These are phyloP conservation scores for Numenius phaeopus DNA, from an alignment of 2,797 vertebrate species.

Conservation along the genomic window DNA sequence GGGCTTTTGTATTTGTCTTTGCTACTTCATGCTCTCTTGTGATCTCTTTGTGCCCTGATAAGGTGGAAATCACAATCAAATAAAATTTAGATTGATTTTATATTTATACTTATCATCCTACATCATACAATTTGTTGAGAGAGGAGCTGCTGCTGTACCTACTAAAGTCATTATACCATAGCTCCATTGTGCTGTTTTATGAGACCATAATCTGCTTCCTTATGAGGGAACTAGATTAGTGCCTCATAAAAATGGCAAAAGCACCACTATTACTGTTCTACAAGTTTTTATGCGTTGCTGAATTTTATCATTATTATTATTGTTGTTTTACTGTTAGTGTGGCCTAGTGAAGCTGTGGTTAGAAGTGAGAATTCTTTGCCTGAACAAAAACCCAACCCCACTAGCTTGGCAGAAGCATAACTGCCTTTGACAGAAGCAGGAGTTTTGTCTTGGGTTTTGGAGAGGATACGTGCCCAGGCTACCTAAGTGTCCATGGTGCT, in stretches of 20 bases:
- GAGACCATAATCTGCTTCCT: constrained; percentile 71
- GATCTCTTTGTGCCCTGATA: neutral
- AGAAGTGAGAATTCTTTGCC: neutral
- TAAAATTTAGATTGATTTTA: constrained; percentile 67
- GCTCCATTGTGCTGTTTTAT: constrained; percentile 70
- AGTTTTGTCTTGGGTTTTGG: neutral
- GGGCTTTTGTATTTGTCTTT: neutral
- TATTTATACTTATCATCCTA: constrained; percentile 56
- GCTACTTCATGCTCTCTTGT: neutral
- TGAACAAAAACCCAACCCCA: neutral
- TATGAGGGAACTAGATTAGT: constrained; percentile 73
- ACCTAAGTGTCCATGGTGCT: neutral
- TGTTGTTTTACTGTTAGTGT: neutral
- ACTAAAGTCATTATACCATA: constrained; percentile 53
- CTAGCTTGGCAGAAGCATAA: neutral
- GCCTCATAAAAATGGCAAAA: constrained; percentile 70
- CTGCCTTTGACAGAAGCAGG: neutral
- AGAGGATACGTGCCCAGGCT: neutral
- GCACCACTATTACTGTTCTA: constrained; percentile 30
- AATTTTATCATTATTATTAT: constrained; percentile 59
- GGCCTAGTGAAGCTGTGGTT: neutral
- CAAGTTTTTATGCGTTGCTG: constrained; percentile 58
- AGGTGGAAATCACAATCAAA: constrained; percentile 34
- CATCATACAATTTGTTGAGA: constrained; percentile 49
- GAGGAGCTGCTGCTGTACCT: constrained; percentile 21